Base-by-base conservation (phyloP, 2,888 invertebrate genomes). In the Harpagoxenus sublaevis region DNA sequence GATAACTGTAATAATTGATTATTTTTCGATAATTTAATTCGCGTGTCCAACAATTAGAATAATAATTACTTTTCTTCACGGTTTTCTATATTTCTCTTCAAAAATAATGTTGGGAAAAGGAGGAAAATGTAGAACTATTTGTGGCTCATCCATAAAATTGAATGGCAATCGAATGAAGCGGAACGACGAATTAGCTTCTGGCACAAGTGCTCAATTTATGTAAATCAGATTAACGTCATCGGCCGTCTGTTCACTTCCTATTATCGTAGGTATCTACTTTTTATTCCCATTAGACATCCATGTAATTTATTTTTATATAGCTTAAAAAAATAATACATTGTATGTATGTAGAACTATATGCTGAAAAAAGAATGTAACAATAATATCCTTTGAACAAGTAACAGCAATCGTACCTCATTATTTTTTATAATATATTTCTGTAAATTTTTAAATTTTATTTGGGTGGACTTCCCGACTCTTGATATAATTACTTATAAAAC, bases 221-320 rank as follows among this genome's bases (percentile, higher is more conserved):
- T 90, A 92, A 92, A 93, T 93, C 93, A 91, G 91, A 92, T 93
- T 92, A 89, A 92, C 88, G 88, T 89, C 87, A 88, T 88, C 86
- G 82, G 68, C 45, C 83, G 74, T 85, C 87, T 87, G 87, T 88
- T 85, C 89, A 90, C 89, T 88, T 91, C 87, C 89, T 90, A 91
- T 92, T 92, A 93, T 91, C 89, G 89, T 89, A 23, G 23, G 23
- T 23, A 23, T 23, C 23, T 23, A 89, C 91, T 91, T 92, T 91
- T 92, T 89, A 91, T 91, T 79, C 86, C 88, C 89, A 48, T 75
- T 66, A 77, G 84, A 89, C 84, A 86, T 85, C 85, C 89, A 87
- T 91, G 89, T 90, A 92, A 9, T 93, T 90, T 88, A 91, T 91
- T 91, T 91, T 90, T 88, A 81, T 79, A 42, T 62, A 89, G 85